Evolutionary conservation across 2,113 vertebrate genomes (phyloP), one percentile per base, ranked within the genome.

Genomic region (Hiodon alosoides): DNA sequence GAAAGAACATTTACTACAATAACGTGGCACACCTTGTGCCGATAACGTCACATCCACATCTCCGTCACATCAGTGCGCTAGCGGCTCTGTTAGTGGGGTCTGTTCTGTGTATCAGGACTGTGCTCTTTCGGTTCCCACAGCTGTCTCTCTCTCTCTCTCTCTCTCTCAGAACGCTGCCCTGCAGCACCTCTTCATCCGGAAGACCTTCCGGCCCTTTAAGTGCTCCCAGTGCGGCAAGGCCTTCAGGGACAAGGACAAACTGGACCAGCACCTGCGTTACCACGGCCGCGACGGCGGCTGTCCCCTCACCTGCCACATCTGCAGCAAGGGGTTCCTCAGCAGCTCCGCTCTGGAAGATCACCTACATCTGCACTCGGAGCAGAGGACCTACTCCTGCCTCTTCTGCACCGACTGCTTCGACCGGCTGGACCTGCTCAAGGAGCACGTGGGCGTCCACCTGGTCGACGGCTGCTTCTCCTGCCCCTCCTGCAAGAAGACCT

Each of bases 171-270:
- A 98, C 6, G 97, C 96, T 52, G 96, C 97, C 3, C 94, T 99
- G 54, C 96, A 98, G 88, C 97, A 98, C 83, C 93, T 98, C 17
- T 99, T 98, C 86, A 98, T 99, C 73, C 88, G 97, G 66, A 99
- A 99, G 85, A 94, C 94, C 46, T 96, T 98, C 78, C 94, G 97
- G 59, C 97, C 97, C 0, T 99, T 96, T 83, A 98, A 98, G 80
- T 99, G 97, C 83, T 86, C 94, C 47, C 95, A 97, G 80, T 99
- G 97, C 5, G 96, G 96, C 46, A 99, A 99, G 83, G 96, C 95
- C 54, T 99, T 98, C 86, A 89, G 97, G 0, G 96, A 98, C 3
- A 98, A 98, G 84, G 97, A 99, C 83, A 97, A 96, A 77, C 89
- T 99, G 85, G 97, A 99, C 47, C 95, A 95, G 83, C 97, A 99